These are phyloP conservation scores for Erebia epiphron DNA, from an alignment of 2,888 invertebrate genomes.

Conservation along the genomic window DNA sequence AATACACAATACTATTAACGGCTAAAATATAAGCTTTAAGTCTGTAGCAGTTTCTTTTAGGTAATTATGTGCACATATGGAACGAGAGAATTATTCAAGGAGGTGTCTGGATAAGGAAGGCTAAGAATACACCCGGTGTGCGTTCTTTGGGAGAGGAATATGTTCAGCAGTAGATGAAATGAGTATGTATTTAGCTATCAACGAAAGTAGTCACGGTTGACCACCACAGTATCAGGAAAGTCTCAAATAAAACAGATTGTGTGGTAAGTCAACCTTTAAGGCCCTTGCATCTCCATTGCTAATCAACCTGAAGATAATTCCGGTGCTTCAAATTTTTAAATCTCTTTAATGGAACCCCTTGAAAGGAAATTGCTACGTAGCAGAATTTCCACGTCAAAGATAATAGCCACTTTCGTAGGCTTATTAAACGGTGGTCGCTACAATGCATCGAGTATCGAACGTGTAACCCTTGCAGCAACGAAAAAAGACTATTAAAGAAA, in stretches of 20 bases:
- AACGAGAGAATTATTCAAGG: too few relatives aligned
- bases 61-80: too few relatives aligned
- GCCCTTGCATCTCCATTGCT: conserved; percentile 37
- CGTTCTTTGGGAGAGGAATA: too few relatives aligned
- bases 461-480: too few relatives aligned
- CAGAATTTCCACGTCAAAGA: conserved; percentile 20
- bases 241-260: background rate
- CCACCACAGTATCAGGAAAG: background rate
- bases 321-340: conserved; percentile 37
- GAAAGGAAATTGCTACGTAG: conserved; percentile 29
- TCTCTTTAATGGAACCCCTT: conserved; percentile 27
- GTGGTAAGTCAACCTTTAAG: conserved; percentile 11
- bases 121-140: too few relatives aligned
- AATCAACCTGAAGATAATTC: conserved; percentile 41
- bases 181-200: too few relatives aligned
- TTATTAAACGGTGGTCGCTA: conserved; percentile 4
- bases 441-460: background rate
- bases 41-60: too few relatives aligned
- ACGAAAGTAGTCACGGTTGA: background rate
- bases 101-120: too few relatives aligned
- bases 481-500: too few relatives aligned
- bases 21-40: too few relatives aligned
- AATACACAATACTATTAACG: too few relatives aligned
- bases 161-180: too few relatives aligned
- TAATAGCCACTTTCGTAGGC: conserved; percentile 17